Evolutionary conservation across 2,113 vertebrate species (phyloP), one percentile per base, ranked within the genome.

Genomic region (Coturnix japonica): DNA sequence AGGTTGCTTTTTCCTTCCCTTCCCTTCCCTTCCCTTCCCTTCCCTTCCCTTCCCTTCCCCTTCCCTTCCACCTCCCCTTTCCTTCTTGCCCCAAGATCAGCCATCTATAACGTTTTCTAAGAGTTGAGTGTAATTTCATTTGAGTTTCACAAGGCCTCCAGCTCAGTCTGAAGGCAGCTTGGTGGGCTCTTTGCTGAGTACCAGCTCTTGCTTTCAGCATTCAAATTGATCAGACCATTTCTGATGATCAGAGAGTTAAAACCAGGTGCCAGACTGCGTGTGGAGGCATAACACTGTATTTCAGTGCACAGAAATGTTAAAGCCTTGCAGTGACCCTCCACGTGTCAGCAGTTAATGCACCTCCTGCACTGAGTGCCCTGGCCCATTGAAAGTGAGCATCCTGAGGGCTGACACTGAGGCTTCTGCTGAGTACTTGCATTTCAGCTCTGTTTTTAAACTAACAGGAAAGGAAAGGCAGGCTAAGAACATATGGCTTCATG

Each of bases 351-450:
- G 59, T 39, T 54, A 23, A 39, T 7, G 3, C 12, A 14, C n/a
- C 26, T 7, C 22, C 47, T 18, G 56, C 1, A 1, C 66, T 11
- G 6, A 33, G 7, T 2, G 1, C 49, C 66, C 75, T 7, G 28
- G 30, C 57, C 30, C 51, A 2, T 44, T n/a, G 61, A 21, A 41
- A 53, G 20, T 7, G 5, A 5, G 49, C 7, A 0, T 12, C 30
- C 44, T 28, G 20, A 37, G 11, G 18, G 13, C 28, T 15, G 67
- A 30, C 60, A 8, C 31, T 2, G 30, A 17, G 20, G 82, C 8
- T 49, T 17, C 43, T n/a, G 16, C 0, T 5, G 21, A 53, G n/a
- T 11, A 2, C 3, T 4, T 43, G 66, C 6, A 3, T 47, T 66
- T 83, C 53, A 46, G 37, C 69, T 37, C 9, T 7, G 44, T 11